Base-by-base conservation (phyloP, 1,140 invertebrate species). In the Berghia stephanieae region DNA sequence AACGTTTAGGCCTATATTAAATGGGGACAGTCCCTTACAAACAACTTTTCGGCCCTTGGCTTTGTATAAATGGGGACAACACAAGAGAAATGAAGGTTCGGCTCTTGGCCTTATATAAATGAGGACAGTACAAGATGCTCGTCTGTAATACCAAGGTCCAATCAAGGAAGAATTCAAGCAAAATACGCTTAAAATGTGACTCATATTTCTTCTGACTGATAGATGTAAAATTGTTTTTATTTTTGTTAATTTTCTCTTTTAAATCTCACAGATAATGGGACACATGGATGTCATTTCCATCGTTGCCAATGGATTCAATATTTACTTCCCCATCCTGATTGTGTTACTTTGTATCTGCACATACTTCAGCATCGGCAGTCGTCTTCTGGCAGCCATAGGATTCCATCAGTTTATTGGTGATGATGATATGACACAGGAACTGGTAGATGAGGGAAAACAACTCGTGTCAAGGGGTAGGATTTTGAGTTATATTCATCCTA, bases 201-300 rank as follows among this genome's bases (percentile, higher is more conserved):
- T n/a, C n/a, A n/a, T n/a, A n/a, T n/a, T n/a, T n/a, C n/a, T n/a
- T n/a, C n/a, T n/a, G n/a, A n/a, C n/a, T n/a, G n/a, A n/a, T n/a
- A n/a, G n/a, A n/a, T n/a, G n/a, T n/a, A n/a, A n/a, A n/a, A n/a
- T n/a, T n/a, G n/a, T n/a, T n/a, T n/a, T n/a, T n/a, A n/a, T n/a
- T n/a, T n/a, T n/a, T n/a, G 13, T 6, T 3, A 40, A 21, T 43
- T 75, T 38, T 68, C 38, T 78, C 31, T 77, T 46, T 52, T 78
- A 66, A 60, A 73, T 75, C 72, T 79, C 81, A n/a, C 88, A 97
- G 95, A 94, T 99, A 79, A 99, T 99, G 98, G 98, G 98, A 31
- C 98, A 99, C 86, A 97, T 99, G 96, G 97, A 99, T 91, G 96
- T 99, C 0, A 94, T 99, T 73, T 94, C 95, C 13, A 96, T 99